Evolutionary conservation across 2,797 vertebrate genomes (phyloP).

Genomic region (Oryzias sinensis): DNA sequence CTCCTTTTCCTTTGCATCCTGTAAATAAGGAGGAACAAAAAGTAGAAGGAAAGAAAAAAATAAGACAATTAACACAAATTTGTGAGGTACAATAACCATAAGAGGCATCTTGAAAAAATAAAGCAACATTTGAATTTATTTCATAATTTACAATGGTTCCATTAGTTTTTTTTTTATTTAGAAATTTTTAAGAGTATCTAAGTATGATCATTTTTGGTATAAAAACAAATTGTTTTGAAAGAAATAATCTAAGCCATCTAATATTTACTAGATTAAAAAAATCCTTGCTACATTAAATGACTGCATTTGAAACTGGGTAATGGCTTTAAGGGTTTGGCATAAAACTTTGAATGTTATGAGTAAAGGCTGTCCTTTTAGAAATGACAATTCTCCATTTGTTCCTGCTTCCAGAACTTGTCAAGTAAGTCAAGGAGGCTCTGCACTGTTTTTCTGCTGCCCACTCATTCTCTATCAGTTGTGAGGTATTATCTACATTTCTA

Average conservation of each 20-base stretch:
- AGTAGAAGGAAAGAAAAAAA: accelerated
- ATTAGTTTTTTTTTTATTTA: neutral
- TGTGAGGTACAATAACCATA: accelerated
- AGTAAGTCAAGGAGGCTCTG: neutral
- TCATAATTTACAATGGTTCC: neutral
- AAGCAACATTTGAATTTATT: neutral
- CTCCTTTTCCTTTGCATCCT: constrained; percentile 89
- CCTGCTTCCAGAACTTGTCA: neutral
- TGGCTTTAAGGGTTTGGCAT: neutral
- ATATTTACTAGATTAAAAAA: too few relatives aligned
- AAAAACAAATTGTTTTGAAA: too few relatives aligned
- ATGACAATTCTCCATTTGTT: neutral
- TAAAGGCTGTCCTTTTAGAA: neutral
- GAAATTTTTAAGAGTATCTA: neutral
- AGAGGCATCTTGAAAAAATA: neutral
- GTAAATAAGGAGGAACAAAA: neutral
- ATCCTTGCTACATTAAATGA: neutral
- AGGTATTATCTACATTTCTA: too few relatives aligned
- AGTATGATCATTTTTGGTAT: too few relatives aligned
- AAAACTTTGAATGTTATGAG: neutral
- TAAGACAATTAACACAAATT: neutral
- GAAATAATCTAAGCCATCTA: too few relatives aligned
- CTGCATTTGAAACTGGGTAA: neutral
- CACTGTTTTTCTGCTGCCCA: neutral
- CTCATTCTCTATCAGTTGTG: too few relatives aligned